Conservation (phyloP, 2,888 invertebrate species). For the Leucophora obtusa region DNA sequence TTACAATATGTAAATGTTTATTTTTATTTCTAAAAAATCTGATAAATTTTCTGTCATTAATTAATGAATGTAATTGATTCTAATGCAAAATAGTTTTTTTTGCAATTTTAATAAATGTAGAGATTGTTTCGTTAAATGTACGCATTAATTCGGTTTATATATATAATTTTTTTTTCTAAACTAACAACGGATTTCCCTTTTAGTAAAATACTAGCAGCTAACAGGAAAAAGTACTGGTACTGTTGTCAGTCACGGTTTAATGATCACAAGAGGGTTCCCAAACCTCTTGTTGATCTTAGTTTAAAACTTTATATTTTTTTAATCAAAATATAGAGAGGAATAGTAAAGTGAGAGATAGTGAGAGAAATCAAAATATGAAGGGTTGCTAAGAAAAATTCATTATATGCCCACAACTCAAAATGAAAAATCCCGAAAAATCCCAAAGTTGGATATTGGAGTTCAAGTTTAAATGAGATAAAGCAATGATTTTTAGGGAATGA, state of each 20-base stretch:
- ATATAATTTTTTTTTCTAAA: constrained; percentile 20
- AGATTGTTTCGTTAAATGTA: constrained; percentile 39
- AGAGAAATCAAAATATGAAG: neutral
- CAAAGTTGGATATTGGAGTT: too few species aligned
- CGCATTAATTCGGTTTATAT: constrained; percentile 39
- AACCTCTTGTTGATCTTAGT: constrained; percentile 57
- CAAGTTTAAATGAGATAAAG: too few species aligned
- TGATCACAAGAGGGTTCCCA: constrained; percentile 64
- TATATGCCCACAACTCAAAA: too few species aligned
- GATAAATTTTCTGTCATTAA: constrained; percentile 48
- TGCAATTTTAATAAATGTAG: constrained; percentile 32
- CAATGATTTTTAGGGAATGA: too few species aligned
- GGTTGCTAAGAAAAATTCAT: neutral
- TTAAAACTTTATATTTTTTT: constrained; percentile 36
- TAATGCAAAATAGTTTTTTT: constrained; percentile 48
- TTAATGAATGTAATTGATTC: constrained; percentile 55
- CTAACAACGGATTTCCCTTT: constrained; percentile 63
- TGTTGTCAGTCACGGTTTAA: constrained; percentile 63
- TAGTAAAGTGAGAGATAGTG: constrained; percentile 11
- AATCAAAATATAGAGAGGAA: constrained; percentile 10
- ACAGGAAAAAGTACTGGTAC: constrained; percentile 64
- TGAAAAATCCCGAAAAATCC: too few species aligned
- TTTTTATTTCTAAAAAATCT: constrained; percentile 15
- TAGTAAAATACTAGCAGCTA: constrained; percentile 59
- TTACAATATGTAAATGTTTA: constrained; percentile 4